Percentiles rank a stretch among this genome's conserved stretches.
phyloP scores from a whole-genome alignment of 2,888 invertebrate genomes.

The Pterobdella sp. region DNA sequence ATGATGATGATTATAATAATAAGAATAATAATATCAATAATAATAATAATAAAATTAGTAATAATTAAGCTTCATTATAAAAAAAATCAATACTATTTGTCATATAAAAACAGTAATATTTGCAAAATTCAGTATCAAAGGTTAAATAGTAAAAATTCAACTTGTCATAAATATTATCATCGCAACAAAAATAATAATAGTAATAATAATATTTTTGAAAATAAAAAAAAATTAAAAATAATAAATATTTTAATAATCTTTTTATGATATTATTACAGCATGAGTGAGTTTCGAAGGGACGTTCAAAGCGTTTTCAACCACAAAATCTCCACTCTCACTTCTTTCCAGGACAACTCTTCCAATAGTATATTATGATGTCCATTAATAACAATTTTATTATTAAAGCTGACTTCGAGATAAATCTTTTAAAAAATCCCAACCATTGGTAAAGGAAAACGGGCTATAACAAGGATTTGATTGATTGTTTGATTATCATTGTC shows the following conservation, averaged over 20 bases:
- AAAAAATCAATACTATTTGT: no score
- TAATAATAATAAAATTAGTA: neutral
- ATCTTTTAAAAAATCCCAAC: no score
- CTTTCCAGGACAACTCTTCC: neutral
- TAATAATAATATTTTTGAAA: neutral
- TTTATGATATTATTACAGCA: neutral
- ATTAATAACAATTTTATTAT: neutral
- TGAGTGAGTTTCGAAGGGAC: constrained; percentile 12
- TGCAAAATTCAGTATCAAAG: no score
- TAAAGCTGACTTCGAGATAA: neutral
- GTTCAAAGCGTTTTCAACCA: neutral
- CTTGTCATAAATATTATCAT: neutral
- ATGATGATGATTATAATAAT: neutral
- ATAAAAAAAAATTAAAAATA: neutral
- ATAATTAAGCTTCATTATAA: neutral
- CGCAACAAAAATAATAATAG: neutral
- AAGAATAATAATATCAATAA: neutral
- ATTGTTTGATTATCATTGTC: no score
- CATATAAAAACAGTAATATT: no score
- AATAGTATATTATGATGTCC: no score
- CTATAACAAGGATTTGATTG: no score
- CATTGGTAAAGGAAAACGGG: no score
- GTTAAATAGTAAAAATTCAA: no score
- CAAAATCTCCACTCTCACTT: neutral
- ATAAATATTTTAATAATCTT: no score